Evolutionary conservation across 1,140 invertebrate species (phyloP), one percentile per base, ranked within the genome.

Genomic region (Ephestia elutella): DNA sequence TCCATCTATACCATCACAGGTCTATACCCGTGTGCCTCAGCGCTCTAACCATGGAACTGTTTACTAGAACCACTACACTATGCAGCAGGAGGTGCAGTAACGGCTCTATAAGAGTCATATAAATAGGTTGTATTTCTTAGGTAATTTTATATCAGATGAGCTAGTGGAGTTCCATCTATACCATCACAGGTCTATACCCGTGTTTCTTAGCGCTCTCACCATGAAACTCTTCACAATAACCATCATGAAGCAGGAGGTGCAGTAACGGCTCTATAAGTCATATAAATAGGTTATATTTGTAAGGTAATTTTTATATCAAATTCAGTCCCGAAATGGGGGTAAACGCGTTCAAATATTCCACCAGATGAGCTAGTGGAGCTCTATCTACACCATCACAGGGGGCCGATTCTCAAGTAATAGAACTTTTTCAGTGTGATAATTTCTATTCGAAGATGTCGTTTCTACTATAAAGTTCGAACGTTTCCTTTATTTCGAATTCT

Each of bases 1-100:
- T 92, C 9, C 93, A 96, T 77, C 87, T 98, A 28, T 90, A 92
- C 50, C 93, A 94, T 48, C 93, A 95, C 60, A 90, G 93, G 66
- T 97, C 95, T 19, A 94, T 97, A 58, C 96, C 96, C 0, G 92
- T 95, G 73, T 97, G 97, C 83, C 90, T 97, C 0, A 94, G 94
- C 63, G 92, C 93, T 2, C 90, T 97, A 8, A 97, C 96, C 0
- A 88, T 95, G 62, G 94, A 97, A 61, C 87, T 97, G 0, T 96
- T 95, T 70, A 91, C 91, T 56, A 82, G 89, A 20, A 89, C 90
- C 93, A 2, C 90, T 97, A 9, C 48, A 93, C 92, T 0, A 87
- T 88, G 70, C 80, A 85, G 44, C 78, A 78, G 20, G 72, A 71
- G 8, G 19, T 1, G 3, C 54, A 25, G 10, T 54, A 11, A 32